Percentiles rank a stretch among this genome's conserved stretches.
Conservation (phyloP, 1,140 invertebrate species). For the Dinothrombium tinctorium region DNA sequence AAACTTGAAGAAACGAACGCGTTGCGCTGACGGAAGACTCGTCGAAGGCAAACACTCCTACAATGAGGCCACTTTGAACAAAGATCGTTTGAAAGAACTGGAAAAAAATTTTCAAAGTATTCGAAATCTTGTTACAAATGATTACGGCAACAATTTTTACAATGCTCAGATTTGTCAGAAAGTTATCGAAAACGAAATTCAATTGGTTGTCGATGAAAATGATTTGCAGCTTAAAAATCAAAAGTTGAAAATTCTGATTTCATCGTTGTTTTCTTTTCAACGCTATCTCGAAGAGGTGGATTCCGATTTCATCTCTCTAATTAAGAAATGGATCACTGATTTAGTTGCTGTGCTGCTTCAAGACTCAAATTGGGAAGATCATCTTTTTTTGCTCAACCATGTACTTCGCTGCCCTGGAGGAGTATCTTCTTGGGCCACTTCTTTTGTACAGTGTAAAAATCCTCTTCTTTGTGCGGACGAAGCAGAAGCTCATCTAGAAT, state of each 20-base stretch:
- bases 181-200: conserved; percentile 5
- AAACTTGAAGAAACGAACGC: neutral
- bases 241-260: neutral
- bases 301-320: neutral
- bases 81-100: neutral
- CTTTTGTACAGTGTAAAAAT: conserved; percentile 6
- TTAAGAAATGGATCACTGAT: conserved; percentile 1
- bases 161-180: neutral
- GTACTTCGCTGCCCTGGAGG: conserved; percentile 10
- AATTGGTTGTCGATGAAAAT: neutral
- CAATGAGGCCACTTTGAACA: conserved; percentile 1
- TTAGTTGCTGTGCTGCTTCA: neutral
- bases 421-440: neutral
- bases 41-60: conserved; percentile 6
- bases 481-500: neutral
- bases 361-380: conserved; percentile 1
- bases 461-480: conserved; percentile 3
- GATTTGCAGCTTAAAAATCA: neutral
- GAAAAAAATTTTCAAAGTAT: conserved; percentile 5
- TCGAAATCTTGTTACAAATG: conserved; percentile 6
- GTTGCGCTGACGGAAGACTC: conserved; percentile 5
- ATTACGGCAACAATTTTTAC: conserved; percentile 4
- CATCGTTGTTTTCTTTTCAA: conserved; percentile 3
- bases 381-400: conserved; percentile 11
- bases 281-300: neutral